Base-by-base conservation (phyloP, 1,140 invertebrate genomes). In the Nymphalis io region DNA sequence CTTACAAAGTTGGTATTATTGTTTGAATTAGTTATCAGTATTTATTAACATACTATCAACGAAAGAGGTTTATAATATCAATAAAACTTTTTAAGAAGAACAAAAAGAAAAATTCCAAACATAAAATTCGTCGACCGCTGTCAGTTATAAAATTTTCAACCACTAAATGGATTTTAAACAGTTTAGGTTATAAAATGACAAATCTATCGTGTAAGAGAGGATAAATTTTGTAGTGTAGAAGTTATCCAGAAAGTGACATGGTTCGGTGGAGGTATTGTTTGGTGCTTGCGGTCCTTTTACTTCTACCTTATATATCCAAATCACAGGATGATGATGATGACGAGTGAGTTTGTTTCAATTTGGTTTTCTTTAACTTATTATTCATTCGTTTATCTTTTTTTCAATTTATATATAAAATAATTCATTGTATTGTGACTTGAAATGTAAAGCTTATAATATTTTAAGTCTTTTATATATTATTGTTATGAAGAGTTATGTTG, bases 101-200 rank as follows among this genome's bases (percentile, higher is more conserved):
- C 83, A 78, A 51, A 79, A 80, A 78, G 60, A 78, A 80, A 70
- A 79, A 82, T 89, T 88, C 85, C 64, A 86, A 87, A 87, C 71
- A 81, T 72, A 70, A 88, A 87, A 79, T 66, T 61, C 65, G 74
- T 64, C 80, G 76, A 72, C 73, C 39, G 42, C 48, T 81, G 84
- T 90, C 88, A 87, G 64, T 74, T 68, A 73, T 73, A 84, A 81
- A 81, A 82, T 80, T 78, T 75, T 69, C 64, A 76, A 73, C 65
- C 70, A 59, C 46, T 74, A 67, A 64, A 42, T 68, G 67, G 72
- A 66, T 73, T 55, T 51, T 67, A 65, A 73, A 72, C 57, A 70
- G 27, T 81, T 85, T 87, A 66, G 74, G 79, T 76, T 60, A 71
- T 84, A 88, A 85, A 84, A 89, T 89, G 87, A 84, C 75, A 89